Base-by-base conservation (phyloP, 2,888 invertebrate species). In the Andrena trimmerana region DNA sequence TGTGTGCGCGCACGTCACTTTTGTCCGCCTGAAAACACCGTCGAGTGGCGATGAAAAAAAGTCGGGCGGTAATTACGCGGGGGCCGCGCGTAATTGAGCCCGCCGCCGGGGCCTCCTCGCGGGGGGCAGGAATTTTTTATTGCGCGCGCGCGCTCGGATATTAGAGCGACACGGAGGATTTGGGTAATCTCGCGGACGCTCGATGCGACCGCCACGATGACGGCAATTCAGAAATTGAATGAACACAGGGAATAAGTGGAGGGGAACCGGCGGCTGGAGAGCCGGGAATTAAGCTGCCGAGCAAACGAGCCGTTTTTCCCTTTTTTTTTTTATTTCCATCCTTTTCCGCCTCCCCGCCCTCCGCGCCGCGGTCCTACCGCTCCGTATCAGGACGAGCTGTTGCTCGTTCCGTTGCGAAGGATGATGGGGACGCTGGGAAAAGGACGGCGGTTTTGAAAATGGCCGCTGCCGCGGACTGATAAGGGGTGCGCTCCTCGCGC, bases 401-500 rank as follows among this genome's bases (percentile, higher is more conserved):
- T 5, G 36, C 7, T 7, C 27, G 59, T 36, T 59, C 70, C 66
- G 66, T 73, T 66, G 27, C 68, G 77, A 71, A 67, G 69, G 71
- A 81, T 65, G 67, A 70, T 31, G 63, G 42, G 81, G n/a, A 60
- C 16, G 50, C 20, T 31, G 72, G 81, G 78, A 77, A 87, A 86
- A 86, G 83, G 83, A 89, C 81, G 83, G 87, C 79, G 89, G 80
- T 87, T 88, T 92, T 89, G 91, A 90, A 92, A 92, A 93, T 93
- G 93, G 92, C 92, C 92, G 91, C 91, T 92, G 92, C 89, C 87
- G 81, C 86, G 77, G 79, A 75, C 88, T 89, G 92, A 92, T 92
- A 92, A 92, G 91, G 83, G 86, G 77, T 60, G 81, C 81, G 81
- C 63, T 69, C 50, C 78, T 73, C 78, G 76, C 86, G 81, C 83